Evolutionary conservation across 2,113 vertebrate species (phyloP).

Genomic region (Salvelinus namaycush): DNA sequence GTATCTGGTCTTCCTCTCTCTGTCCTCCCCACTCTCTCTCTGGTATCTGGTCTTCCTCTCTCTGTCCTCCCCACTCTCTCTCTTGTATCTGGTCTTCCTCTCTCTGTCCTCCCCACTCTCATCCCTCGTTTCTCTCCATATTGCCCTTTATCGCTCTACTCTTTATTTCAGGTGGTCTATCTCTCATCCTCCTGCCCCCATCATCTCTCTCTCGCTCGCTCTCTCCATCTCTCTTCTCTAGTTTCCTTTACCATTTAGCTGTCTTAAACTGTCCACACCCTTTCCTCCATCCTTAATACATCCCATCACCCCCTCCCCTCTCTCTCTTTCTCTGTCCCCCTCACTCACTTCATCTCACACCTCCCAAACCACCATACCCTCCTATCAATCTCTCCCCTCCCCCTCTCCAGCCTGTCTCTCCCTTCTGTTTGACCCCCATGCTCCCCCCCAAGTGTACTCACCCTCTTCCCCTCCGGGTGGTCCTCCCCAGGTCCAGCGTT

Average conservation of each 20-base stretch:
- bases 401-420: neutral
- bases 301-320: neutral
- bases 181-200: neutral
- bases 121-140: neutral
- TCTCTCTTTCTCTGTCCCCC: neutral
- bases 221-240: neutral
- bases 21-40: too few relatives aligned
- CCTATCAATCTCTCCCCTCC: neutral
- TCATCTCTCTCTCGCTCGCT: neutral
- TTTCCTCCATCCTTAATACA: neutral
- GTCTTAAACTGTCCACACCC: neutral
- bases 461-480: slow-evolving; percentile 70
- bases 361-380: neutral
- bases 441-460: slow-evolving; percentile 51
- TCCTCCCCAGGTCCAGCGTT: slow-evolving; percentile 91
- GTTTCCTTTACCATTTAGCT: neutral
- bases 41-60: too few relatives aligned
- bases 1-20: neutral
- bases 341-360: neutral
- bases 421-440: neutral
- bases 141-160: neutral
- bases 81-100: too few relatives aligned
- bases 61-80: too few relatives aligned
- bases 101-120: too few relatives aligned
- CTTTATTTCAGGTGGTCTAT: too few relatives aligned